Evolutionary conservation across 2,113 vertebrate species (phyloP), one percentile per base, ranked within the genome.

Genomic region (Lepidiolamprologus cunningtoni): DNA sequence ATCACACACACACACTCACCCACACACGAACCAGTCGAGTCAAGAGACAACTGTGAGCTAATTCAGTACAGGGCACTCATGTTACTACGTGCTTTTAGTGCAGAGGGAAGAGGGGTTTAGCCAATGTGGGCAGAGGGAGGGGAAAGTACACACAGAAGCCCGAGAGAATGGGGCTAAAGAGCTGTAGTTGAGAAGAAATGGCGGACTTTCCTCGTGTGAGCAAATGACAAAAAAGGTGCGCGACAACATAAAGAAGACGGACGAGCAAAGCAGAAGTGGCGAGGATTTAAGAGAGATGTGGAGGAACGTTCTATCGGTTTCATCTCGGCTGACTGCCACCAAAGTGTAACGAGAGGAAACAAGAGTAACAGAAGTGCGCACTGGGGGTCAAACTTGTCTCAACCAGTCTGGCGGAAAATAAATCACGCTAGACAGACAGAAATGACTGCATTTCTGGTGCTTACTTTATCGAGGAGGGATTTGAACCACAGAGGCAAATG

Each of bases 41-140:
- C 80, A 73, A 88, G 86, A 94, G 84, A 68, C 68, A 91, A 90
- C 89, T 86, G 90, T 82, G 85, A 81, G 88, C 93, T 95, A 95
- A 96, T 94, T 96, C 90, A 91, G 96, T 90, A 83, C 88, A 26
- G 79, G 61, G 52, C 83, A 93, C 93, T 95, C 95, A 80, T 92
- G 89, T 96, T 96, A 96, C 95, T 85, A 89, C 68, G 87, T 91
- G 52, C 52, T 88, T 89, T 92, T 86, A 83, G 86, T 85, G 84
- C 52, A 71, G 82, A 80, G 88, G 83, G 86, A 23, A 89, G 89
- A 88, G 89, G 88, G 88, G 68, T 35, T 86, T 76, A 47, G 63
- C 83, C 80, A 87, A 47, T 82, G 87, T 90, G 86, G 92, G 94
- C 28, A 81, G 89, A 82, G 89, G 89, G 86, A 88, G 89, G 89